A percentile compares a stretch with the other conserved stretches of the same genome.
phyloP scores from a whole-genome alignment of 2,113 vertebrate genomes.

The Acanthisitta chloris region DNA sequence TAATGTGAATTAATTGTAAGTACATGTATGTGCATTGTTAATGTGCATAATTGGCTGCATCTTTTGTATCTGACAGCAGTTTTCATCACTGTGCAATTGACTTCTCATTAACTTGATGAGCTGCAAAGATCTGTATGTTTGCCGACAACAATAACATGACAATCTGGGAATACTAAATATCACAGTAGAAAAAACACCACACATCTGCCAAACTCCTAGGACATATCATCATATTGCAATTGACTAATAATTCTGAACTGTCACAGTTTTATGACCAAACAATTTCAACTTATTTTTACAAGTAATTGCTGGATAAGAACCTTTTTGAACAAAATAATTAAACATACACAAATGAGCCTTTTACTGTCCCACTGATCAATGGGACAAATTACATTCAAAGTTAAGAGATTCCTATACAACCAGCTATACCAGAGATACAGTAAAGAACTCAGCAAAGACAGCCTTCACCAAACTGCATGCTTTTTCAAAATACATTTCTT shows the following conservation, averaged over 20 bases:
- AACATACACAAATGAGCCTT: not conserved
- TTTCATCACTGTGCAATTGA: not conserved
- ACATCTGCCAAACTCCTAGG: not conserved
- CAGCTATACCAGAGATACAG: not conserved
- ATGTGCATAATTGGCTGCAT: not conserved
- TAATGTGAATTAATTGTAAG: not conserved
- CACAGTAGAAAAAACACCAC: not conserved
- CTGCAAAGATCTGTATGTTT: not conserved
- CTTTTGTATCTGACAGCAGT: not conserved
- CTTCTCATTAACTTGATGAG: not conserved
- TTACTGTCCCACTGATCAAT: not conserved
- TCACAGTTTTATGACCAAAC: not conserved
- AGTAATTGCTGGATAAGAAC: not conserved
- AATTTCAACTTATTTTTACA: not conserved
- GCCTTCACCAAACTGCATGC: not conserved
- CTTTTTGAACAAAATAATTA: not conserved
- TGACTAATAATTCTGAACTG: not conserved
- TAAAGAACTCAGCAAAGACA: not conserved
- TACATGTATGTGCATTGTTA: not conserved
- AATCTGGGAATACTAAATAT: not conserved
- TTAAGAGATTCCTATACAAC: not conserved
- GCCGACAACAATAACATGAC: not conserved
- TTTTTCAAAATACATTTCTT: not conserved
- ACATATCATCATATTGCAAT: not conserved
- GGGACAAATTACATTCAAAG: not conserved